A percentile compares a stretch with the other conserved stretches of the same genome.
These are phyloP conservation scores for Tolmerus cingulatus DNA, from an alignment of 2,888 invertebrate genomes.

Conservation along the genomic window DNA sequence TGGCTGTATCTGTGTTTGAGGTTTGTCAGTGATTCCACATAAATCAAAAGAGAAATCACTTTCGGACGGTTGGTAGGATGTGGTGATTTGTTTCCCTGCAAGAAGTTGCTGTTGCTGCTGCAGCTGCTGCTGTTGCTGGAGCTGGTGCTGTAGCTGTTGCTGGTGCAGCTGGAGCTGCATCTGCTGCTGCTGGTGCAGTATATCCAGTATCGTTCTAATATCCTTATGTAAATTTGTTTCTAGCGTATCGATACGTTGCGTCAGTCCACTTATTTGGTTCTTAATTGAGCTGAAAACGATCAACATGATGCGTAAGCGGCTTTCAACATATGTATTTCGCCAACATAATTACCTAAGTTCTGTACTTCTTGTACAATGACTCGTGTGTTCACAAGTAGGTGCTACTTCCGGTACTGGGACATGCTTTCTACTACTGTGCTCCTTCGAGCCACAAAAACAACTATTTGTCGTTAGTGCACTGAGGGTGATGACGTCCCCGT, in stretches of 20 bases:
- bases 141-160: slow-evolving; percentile 52
- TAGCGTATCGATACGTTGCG: slow-evolving; percentile 54
- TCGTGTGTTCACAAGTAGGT: slow-evolving; percentile 45
- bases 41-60: slow-evolving; percentile 57
- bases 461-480: slow-evolving; percentile 53
- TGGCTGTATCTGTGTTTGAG: slow-evolving; percentile 50
- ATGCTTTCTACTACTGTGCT: slow-evolving; percentile 27
- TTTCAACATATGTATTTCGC: not conserved
- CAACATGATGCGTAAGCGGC: not conserved
- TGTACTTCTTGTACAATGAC: slow-evolving; percentile 50
- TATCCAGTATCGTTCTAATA: slow-evolving; percentile 55
- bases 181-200: slow-evolving; percentile 55
- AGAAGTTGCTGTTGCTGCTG: slow-evolving; percentile 52
- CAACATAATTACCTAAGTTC: slow-evolving; percentile 51
- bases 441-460: slow-evolving; percentile 52
- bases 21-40: slow-evolving; percentile 50
- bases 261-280: slow-evolving; percentile 54
- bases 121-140: slow-evolving; percentile 52
- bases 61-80: slow-evolving; percentile 56
- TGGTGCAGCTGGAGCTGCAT: slow-evolving; percentile 53
- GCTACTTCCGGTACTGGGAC: slow-evolving; percentile 26
- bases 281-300: slow-evolving; percentile 52
- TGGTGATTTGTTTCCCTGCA: slow-evolving; percentile 52
- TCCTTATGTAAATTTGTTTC: slow-evolving; percentile 55
- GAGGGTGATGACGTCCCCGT: slow-evolving; percentile 54